Evolutionary conservation across 2,113 vertebrate genomes (phyloP), one percentile per base, ranked within the genome.

Genomic region (Albula glossodonta): DNA sequence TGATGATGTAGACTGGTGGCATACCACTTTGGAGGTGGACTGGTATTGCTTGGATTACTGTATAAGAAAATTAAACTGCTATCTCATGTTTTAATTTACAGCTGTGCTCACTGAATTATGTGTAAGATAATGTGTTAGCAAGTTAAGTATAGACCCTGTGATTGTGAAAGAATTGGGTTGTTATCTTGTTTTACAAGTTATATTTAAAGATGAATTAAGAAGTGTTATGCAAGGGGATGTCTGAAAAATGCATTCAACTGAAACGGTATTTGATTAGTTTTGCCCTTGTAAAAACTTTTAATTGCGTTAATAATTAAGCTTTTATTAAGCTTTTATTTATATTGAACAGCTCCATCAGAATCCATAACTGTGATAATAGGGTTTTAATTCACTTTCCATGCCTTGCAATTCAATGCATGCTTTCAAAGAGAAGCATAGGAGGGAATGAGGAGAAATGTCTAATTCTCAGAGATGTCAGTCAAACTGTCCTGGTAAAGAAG

Each of bases 201-300:
- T 66, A 66, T 66, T 66, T 66, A 66, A 66, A 66, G 17, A 66
- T 19, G 60, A 66, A 66, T 66, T 66, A 22, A 66, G 19, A 2
- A 66, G 60, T 19, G 60, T 66, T 66, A 66, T 66, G 22, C 60
- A 66, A 66, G 22, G 22, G 60, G 60, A 66, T 22, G 60, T 66
- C 60, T 66, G 60, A 66, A 66, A 66, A 66, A 66, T 4, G 60
- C 60, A 66, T 66, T 66, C 60, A 66, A 19, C 60, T 66, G 60
- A 66, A 66, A 66, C 60, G 19, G 19, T 19, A 7, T 19, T 66
- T 66, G 22, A 66, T 66, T 66, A 66, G 70, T 74, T 31, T 74
- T n/a, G 70, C 70, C n/a, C n/a, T 74, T 74, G 70, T 74, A 74
- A 25, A 25, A 31, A 74, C 70, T 74, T 74, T 31, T 74, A 74